Conservation (phyloP, 2,888 invertebrate species). For the Torymus tubicola region DNA sequence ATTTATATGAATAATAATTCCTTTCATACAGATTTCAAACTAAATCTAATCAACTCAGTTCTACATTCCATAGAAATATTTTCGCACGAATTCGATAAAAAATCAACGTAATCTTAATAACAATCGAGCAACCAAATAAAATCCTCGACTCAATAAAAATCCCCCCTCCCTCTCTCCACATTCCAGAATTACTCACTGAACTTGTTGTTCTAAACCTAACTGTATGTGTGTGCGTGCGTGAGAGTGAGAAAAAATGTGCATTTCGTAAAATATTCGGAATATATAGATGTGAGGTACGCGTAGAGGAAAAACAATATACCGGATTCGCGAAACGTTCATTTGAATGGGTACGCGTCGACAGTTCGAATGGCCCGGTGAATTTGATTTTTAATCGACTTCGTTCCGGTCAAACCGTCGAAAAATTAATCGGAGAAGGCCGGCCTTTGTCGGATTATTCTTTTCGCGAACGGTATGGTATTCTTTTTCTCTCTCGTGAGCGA, state of each 20-base stretch:
- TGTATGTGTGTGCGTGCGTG: not conserved
- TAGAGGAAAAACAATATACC: conserved; percentile 22
- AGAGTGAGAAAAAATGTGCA: not conserved
- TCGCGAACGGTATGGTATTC: conserved; percentile 9
- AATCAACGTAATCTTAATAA: too few relatives aligned
- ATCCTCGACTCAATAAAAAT: too few relatives aligned
- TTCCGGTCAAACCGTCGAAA: conserved; percentile 45
- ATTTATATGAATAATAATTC: too few relatives aligned
- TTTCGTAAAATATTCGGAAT: not conserved
- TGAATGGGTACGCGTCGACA: not conserved
- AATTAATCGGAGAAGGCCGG: conserved; percentile 49
- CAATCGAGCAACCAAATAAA: too few relatives aligned
- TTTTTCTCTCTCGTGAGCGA: not conserved
- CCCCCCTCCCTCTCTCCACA: too few relatives aligned
- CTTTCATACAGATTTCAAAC: too few relatives aligned
- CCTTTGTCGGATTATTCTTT: conserved; percentile 18
- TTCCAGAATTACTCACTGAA: too few relatives aligned
- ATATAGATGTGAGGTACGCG: not conserved
- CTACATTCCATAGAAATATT: too few relatives aligned
- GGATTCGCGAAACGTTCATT: conserved; percentile 6
- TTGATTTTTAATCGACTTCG: conserved; percentile 58
- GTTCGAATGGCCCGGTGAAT: conserved; percentile 36
- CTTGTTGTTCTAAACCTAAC: too few relatives aligned
- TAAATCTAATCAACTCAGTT: too few relatives aligned
- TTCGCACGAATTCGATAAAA: too few relatives aligned